These are phyloP conservation scores for Neotragus pygmaeus DNA, from an alignment of 2,113 vertebrate species.

Conservation along the genomic window DNA sequence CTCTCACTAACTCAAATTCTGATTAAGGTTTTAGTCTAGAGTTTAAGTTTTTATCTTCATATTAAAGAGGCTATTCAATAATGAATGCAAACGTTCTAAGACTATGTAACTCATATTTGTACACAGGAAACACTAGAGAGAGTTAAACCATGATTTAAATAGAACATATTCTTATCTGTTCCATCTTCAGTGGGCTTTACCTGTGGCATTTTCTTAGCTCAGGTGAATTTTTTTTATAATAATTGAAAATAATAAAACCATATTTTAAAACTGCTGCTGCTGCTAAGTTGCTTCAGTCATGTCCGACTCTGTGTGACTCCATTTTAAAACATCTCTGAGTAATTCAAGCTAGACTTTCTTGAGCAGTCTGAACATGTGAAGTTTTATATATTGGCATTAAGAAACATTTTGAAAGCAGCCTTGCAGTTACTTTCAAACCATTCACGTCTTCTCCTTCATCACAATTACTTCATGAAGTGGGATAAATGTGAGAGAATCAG, in stretches of 20 bases:
- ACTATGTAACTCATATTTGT: not conserved
- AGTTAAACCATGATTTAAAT: not conserved
- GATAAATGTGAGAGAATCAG: not conserved
- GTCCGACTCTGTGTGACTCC: too few species aligned
- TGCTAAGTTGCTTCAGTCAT: too few species aligned
- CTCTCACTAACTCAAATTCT: not conserved
- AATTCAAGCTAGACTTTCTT: not conserved
- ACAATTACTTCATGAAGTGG: not conserved
- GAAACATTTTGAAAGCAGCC: not conserved
- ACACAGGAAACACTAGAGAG: not conserved
- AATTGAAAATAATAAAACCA: not conserved
- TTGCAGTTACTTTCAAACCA: not conserved
- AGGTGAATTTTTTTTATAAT: not conserved
- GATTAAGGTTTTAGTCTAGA: not conserved
- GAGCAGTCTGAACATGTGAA: not conserved
- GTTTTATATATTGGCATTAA: not conserved
- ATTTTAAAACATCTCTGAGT: conserved; percentile 6
- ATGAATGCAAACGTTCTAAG: not conserved
- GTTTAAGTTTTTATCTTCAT: not conserved
- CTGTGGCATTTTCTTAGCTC: not conserved
- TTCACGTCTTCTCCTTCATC: not conserved
- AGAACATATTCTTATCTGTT: not conserved
- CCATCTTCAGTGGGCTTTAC: not conserved
- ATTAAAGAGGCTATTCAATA: not conserved
- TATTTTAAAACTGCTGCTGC: not conserved